Base-by-base conservation (phyloP, 2,888 invertebrate genomes). In the Coleophora deauratella region DNA sequence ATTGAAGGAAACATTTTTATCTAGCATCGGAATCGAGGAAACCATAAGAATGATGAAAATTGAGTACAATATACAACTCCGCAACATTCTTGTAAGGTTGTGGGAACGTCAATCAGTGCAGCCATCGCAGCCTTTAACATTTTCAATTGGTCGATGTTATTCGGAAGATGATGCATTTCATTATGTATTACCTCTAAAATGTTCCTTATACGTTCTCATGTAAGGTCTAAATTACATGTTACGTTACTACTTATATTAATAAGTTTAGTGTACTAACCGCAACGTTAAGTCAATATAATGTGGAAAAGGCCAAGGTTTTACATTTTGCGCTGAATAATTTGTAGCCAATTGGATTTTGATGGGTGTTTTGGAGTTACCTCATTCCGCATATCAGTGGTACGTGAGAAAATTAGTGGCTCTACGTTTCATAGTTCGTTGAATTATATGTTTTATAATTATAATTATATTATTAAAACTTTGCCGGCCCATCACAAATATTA, bases 291-390 rank as follows among this genome's bases (percentile, higher is more conserved):
- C 60, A 54, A 66, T 67, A 71, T 75, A 62, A 66, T 56, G 55
- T 51, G 45, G 56, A 61, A 77, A 82, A 82, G 76, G 72, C 63
- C 81, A 84, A 81, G 80, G 82, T 67, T 71, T 66, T 49, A 57
- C 57, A 59, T 71, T 73, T 76, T 67, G 68, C 59, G 62, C 56
- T 65, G 56, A 68, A 72, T 72, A 71, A 70, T 68, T 70, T 72
- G 68, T 68, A 59, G 64, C 64, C 65, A 77, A 78, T 76, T 72
- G 70, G 71, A 65, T 78, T 71, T 62, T 75, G 74, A 78, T 75
- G 72, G 67, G 66, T 62, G 59, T 62, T 52, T 62, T 55, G 62
- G 58, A 61, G 58, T 61, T 46, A 45, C 46, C 40, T 46, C 45
- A 51, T 58, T 54, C 52, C 47, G 46, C 46, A 37, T 12, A 41